These are phyloP conservation scores for Cephus pulcher DNA, from an alignment of 2,888 invertebrate species.

Conservation along the genomic window DNA sequence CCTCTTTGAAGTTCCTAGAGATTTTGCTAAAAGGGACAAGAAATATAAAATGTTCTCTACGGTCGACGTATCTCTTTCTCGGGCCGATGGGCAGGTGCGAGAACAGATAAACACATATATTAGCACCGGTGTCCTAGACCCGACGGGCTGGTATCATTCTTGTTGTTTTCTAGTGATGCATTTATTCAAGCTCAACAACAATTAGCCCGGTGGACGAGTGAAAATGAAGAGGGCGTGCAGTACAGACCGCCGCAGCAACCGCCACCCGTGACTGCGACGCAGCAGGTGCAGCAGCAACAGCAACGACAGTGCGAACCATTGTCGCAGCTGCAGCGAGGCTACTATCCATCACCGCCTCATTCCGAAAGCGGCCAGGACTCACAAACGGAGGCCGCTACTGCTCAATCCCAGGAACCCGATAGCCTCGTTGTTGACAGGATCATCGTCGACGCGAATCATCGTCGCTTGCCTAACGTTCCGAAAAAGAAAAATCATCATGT, in stretches of 20 bases:
- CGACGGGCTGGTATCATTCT: constrained; percentile 64
- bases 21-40: neutral
- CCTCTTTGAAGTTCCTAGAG: neutral
- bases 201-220: constrained; percentile 95
- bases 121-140: constrained; percentile 21
- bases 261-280: constrained; percentile 62
- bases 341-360: constrained; percentile 57
- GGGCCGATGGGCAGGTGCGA: constrained; percentile 24
- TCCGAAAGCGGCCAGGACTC: constrained; percentile 52
- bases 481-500: constrained; percentile 39
- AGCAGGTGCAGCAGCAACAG: constrained; percentile 38
- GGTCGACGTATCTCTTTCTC: constrained; percentile 20
- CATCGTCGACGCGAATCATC: constrained; percentile 54
- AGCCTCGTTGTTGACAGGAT: constrained; percentile 55
- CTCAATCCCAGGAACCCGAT: constrained; percentile 58
- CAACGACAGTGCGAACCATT: constrained; percentile 14
- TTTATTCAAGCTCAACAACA: constrained; percentile 98
- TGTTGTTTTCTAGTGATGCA: constrained; percentile 96
- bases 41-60: neutral
- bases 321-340: constrained; percentile 50
- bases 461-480: constrained; percentile 55
- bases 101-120: constrained; percentile 16
- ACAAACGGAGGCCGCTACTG: constrained; percentile 56
- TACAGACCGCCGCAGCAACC: constrained; percentile 66
- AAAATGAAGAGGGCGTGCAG: constrained; percentile 80